Percentiles rank a stretch among this genome's conserved stretches.
These are phyloP conservation scores for Neoniphon sammara DNA, from an alignment of 2,797 vertebrate genomes.

Conservation along the genomic window DNA sequence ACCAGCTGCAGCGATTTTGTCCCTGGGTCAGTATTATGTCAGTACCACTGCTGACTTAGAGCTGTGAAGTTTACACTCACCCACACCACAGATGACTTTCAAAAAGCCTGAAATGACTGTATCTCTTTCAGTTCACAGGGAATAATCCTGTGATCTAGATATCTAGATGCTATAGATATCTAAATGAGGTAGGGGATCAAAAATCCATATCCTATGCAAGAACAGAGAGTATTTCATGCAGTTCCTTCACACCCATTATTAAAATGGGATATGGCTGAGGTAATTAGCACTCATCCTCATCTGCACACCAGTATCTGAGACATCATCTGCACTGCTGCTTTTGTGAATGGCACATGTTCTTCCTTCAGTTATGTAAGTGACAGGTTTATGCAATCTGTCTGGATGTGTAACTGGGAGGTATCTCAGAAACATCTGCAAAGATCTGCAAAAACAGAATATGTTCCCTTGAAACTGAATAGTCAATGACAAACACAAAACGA, in stretches of 20 bases:
- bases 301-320: conserved; percentile 37
- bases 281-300: conserved; percentile 64
- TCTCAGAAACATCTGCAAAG: conserved; percentile 58
- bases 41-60: conserved; percentile 46
- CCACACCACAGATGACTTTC: conserved; percentile 56
- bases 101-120: conserved; percentile 50
- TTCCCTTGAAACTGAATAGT: conserved; percentile 58
- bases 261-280: conserved; percentile 53
- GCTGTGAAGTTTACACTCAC: conserved; percentile 46
- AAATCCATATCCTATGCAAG: conserved; percentile 59
- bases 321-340: conserved; percentile 44
- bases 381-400: conserved; percentile 61
- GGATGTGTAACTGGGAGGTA: conserved; percentile 32
- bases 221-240: conserved; percentile 54
- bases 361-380: conserved; percentile 65
- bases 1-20: conserved; percentile 32
- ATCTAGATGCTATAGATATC: conserved; percentile 49
- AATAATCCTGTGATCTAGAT: conserved; percentile 67
- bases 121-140: conserved; percentile 55
- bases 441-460: conserved; percentile 43
- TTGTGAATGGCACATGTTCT: conserved; percentile 50
- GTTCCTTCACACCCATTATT: conserved; percentile 57
- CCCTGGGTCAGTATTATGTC: conserved; percentile 13
- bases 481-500: conserved; percentile 48
- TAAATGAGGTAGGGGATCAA: conserved; percentile 57